phyloP scores from a whole-genome alignment of 2,797 vertebrate species.

The Melopsittacus undulatus region DNA sequence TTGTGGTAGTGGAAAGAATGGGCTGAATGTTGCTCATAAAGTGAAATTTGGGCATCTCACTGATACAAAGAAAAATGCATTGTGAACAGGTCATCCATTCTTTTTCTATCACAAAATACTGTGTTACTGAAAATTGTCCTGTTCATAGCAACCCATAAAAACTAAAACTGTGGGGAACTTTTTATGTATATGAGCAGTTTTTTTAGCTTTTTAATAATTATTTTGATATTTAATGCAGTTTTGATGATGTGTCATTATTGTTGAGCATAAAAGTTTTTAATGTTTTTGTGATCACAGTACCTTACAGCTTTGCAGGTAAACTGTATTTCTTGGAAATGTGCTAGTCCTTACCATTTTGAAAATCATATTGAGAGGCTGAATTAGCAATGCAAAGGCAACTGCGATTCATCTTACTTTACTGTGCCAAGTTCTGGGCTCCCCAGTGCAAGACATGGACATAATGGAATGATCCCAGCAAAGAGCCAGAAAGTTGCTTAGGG shows the following conservation, averaged over 20 bases:
- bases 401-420: not conserved
- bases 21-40: not conserved
- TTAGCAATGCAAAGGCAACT: not conserved
- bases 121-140: not conserved
- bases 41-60: not conserved
- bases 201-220: not conserved
- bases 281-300: not conserved
- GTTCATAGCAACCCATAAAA: not conserved
- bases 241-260: not conserved
- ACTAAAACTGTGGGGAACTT: accelerated
- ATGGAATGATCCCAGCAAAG: not conserved
- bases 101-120: not conserved
- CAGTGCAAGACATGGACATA: not conserved
- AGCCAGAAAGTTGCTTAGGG: not conserved
- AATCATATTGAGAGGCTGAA: not conserved
- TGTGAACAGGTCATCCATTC: not conserved
- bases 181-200: not conserved
- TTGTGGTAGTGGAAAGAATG: not conserved
- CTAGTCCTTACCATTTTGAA: not conserved
- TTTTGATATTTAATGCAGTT: not conserved
- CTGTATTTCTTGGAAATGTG: not conserved
- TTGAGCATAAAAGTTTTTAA: not conserved
- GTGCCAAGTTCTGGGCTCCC: not conserved
- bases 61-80: not conserved
- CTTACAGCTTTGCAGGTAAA: not conserved